A percentile compares a stretch with the other conserved stretches of the same genome.
Conservation (phyloP, 2,797 vertebrate species). For the Mallotus villosus region DNA sequence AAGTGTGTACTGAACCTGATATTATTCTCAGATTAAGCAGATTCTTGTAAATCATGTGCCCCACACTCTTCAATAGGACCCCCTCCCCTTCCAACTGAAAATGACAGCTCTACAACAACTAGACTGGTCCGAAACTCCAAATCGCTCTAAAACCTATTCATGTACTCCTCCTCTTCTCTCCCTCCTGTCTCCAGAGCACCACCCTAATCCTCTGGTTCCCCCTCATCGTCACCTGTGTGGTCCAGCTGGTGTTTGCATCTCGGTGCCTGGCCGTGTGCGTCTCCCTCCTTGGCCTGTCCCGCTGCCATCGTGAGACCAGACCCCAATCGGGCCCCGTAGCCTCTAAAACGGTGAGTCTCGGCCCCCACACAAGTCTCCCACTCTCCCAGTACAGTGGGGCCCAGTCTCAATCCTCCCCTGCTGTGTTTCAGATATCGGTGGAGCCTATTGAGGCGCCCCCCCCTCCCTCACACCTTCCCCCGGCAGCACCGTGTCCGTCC, state of each 20-base stretch:
- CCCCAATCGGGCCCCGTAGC: conserved; percentile 10
- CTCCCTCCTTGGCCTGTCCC: conserved; percentile 67
- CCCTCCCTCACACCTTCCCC: conserved; percentile 10
- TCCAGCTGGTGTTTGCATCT: conserved; percentile 76
- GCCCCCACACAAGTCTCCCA: background rate
- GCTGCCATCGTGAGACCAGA: conserved; percentile 45
- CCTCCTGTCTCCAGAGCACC: conserved; percentile 76
- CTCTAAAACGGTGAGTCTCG: conserved; percentile 54
- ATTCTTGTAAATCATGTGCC: background rate
- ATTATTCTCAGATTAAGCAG: background rate
- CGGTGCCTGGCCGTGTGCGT: conserved; percentile 69
- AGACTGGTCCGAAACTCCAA: conserved; percentile 2
- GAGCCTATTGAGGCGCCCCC: conserved; percentile 24
- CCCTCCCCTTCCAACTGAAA: background rate
- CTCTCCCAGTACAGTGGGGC: background rate
- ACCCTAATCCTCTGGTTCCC: conserved; percentile 86
- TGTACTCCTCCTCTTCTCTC: conserved; percentile 20
- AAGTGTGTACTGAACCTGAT: no score
- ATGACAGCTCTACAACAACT: no score
- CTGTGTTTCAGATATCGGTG: conserved; percentile 49
- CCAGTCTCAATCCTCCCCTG: background rate
- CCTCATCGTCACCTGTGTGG: conserved; percentile 78
- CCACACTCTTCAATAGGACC: background rate
- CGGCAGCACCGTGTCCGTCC: conserved; percentile 38
- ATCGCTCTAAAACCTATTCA: background rate